These are phyloP conservation scores for Fistularia commersonii DNA, from an alignment of 2,797 vertebrate genomes.

Conservation along the genomic window DNA sequence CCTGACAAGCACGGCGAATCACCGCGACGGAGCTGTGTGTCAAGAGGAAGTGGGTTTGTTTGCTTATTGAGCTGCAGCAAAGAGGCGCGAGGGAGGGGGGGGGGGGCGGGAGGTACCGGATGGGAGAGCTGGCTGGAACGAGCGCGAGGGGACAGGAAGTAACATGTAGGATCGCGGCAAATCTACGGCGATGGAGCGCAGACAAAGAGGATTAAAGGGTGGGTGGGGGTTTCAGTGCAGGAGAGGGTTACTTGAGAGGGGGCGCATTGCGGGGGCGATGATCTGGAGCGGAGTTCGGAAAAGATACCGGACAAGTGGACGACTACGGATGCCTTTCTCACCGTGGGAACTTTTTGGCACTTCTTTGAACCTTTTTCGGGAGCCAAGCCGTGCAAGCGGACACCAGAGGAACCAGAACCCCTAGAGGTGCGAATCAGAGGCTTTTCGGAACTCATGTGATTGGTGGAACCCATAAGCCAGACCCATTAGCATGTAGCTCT, in stretches of 20 bases:
- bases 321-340: too few species aligned
- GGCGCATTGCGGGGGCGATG: conserved; percentile 39
- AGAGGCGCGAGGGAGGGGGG: conserved; percentile 39
- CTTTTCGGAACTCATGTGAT: too few species aligned
- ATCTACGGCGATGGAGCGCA: conserved; percentile 7
- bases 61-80: conserved; percentile 55
- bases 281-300: conserved; percentile 46
- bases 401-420: too few species aligned
- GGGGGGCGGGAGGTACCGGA: neutral
- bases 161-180: conserved; percentile 13
- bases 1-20: conserved; percentile 73
- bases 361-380: too few species aligned
- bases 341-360: too few species aligned
- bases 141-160: too few species aligned
- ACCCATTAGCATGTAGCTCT: too few species aligned
- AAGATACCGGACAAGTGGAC: conserved; percentile 38
- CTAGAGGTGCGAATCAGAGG: too few species aligned
- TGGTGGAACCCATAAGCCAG: too few species aligned
- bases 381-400: too few species aligned
- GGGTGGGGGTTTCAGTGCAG: conserved; percentile 10
- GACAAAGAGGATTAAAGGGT: conserved; percentile 17
- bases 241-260: conserved; percentile 18
- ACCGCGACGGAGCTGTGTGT: conserved; percentile 53
- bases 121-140: too few species aligned
- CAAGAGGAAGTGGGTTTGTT: conserved; percentile 64